Evolutionary conservation across 1,140 invertebrate species (phyloP).

Genomic region (Artemia franciscana): DNA sequence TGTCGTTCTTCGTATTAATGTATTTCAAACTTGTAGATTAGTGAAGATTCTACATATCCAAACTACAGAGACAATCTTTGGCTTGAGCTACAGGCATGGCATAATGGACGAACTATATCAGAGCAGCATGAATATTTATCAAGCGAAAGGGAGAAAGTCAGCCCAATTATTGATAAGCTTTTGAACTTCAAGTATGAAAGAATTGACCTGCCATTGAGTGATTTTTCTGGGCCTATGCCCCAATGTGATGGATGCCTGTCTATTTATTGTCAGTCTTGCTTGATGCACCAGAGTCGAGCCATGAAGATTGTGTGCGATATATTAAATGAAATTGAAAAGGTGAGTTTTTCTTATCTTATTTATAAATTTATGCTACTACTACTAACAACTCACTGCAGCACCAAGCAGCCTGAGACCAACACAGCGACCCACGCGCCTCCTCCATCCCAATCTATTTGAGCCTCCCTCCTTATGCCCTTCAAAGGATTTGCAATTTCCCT

Average conservation of each 20-base stretch:
- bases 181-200: constrained; percentile 37
- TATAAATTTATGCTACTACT: neutral
- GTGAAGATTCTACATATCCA: constrained; percentile 35
- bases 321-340: constrained; percentile 42
- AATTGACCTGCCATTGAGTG: neutral
- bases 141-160: constrained; percentile 40
- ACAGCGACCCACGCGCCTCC: too few species aligned
- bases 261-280: constrained; percentile 40
- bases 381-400: too few species aligned
- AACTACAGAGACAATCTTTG: constrained; percentile 43
- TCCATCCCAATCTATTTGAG: neutral
- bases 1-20: neutral
- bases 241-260: constrained; percentile 32
- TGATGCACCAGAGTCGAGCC: constrained; percentile 38
- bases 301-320: constrained; percentile 43
- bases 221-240: neutral
- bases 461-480: neutral
- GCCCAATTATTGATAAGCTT: constrained; percentile 42
- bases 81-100: constrained; percentile 63
- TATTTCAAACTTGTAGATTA: constrained; percentile 29
- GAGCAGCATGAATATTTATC: constrained; percentile 54
- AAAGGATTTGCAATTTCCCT: too few species aligned
- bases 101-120: constrained; percentile 38
- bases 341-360: neutral
- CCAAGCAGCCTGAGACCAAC: too few species aligned